Conservation (phyloP, 2,888 invertebrate species). For the Poecilus cupreus region DNA sequence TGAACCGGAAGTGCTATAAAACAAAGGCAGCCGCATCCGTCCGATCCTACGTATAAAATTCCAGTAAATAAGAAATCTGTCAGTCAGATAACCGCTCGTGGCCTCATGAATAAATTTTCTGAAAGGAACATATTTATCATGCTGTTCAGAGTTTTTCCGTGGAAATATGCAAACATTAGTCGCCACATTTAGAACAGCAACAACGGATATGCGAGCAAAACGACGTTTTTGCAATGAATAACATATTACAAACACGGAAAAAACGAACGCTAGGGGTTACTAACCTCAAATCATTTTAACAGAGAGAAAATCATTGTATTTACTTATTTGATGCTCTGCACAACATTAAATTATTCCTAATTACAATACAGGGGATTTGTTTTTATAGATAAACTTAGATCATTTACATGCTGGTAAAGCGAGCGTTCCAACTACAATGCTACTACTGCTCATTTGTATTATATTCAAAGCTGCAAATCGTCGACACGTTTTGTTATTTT, state of each 20-base stretch:
- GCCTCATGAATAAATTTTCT: slow-evolving; percentile 55
- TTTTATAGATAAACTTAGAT: too few species aligned
- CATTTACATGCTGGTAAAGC: too few species aligned
- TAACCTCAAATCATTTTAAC: slow-evolving; percentile 28
- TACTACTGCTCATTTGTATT: too few species aligned
- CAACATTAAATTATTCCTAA: too few species aligned
- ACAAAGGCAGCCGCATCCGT: slow-evolving; percentile 47
- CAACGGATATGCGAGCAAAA: neutral
- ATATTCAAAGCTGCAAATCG: too few species aligned
- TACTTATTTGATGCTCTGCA: too few species aligned
- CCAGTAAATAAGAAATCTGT: slow-evolving; percentile 57
- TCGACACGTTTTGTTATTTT: too few species aligned
- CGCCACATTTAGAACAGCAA: slow-evolving; percentile 35
- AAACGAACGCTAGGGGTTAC: neutral
- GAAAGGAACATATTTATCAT: slow-evolving; percentile 56
- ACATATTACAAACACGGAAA: slow-evolving; percentile 1
- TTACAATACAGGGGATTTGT: too few species aligned
- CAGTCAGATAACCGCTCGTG: slow-evolving; percentile 55
- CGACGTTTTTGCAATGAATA: slow-evolving; percentile 32
- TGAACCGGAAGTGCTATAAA: slow-evolving; percentile 21
- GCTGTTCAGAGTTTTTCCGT: slow-evolving; percentile 28
- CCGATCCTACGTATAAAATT: slow-evolving; percentile 49
- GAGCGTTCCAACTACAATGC: too few species aligned
- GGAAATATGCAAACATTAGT: slow-evolving; percentile 41
- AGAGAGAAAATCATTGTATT: too few species aligned